phyloP scores from a whole-genome alignment of 2,113 vertebrate genomes.

The Tenebrosternarchus preto region DNA sequence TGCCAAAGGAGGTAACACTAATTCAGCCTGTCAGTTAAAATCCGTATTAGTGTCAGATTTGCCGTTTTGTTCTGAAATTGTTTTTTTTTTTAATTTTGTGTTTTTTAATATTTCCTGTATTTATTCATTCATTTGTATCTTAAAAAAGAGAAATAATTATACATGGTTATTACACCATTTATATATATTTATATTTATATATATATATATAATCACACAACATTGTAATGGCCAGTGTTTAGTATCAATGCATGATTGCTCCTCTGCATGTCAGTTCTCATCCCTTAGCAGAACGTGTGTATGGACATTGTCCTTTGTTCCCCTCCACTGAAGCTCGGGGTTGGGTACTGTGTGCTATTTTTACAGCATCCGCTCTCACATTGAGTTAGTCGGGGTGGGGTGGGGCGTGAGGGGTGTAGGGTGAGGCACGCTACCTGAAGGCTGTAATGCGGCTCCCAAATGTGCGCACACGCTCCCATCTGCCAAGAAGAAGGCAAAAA shows the following conservation, averaged over 20 bases:
- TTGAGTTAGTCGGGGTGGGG: constrained; percentile 37
- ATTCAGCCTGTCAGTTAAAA: no score
- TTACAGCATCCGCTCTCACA: constrained; percentile 2
- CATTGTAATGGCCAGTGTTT: not conserved
- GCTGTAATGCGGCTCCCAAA: constrained; percentile 59
- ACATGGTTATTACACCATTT: no score
- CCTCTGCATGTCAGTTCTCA: not conserved
- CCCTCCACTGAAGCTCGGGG: not conserved
- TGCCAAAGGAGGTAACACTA: no score
- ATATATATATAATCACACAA: not conserved
- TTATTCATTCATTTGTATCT: no score
- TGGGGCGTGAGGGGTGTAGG: constrained; percentile 5
- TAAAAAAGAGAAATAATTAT: no score
- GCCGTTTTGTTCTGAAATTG: no score
- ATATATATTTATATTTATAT: not conserved
- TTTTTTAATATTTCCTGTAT: no score
- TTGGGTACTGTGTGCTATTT: constrained; percentile 27
- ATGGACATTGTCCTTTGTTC: constrained; percentile 10
- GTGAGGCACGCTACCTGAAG: constrained; percentile 51
- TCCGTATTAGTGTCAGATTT: no score
- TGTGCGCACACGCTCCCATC: constrained; percentile 52
- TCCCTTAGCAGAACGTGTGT: not conserved
- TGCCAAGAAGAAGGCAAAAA: constrained; percentile 41
- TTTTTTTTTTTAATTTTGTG: no score
- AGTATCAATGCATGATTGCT: not conserved